Base-by-base conservation (phyloP, 2,113 vertebrate genomes). In the Stomatorhinus ivindoensis region DNA sequence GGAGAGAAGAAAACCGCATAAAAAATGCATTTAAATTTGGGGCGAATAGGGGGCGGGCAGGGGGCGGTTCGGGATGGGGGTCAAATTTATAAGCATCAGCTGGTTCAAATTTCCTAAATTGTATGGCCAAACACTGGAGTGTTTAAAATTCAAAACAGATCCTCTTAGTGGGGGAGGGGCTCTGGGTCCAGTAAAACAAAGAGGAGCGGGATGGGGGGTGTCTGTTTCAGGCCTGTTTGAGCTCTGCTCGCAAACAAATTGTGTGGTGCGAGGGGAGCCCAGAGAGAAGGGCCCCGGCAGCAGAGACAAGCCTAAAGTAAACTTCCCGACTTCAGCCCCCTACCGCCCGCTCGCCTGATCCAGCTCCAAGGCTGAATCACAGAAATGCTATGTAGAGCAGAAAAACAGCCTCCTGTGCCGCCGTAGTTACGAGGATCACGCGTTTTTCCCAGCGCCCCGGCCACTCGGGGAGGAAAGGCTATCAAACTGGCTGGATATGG, bases 111-210 rank as follows among this genome's bases (percentile, higher is more conserved):
- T 92, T 93, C 17, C 92, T 93, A 90, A 90, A 91, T 89, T 91
- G 91, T 93, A 89, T 91, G 93, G 90, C 91, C 91, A 89, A 93
- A 91, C 88, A 89, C 91, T 91, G 90, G 82, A 89, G 93, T 89
- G 89, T 90, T 89, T 91, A 89, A 95, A 95, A 96, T 94, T 94
- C 90, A 92, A 95, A 95, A 91, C 95, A 96, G 94, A 95, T 94
- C 94, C 93, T 8, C 88, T 61, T 65, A 88, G 35, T 87, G 92
- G 76, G 91, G 92, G 92, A 93, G 93, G 93, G 92, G 92, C 58
- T 91, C 91, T 61, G 76, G 53, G 46, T 87, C 46, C 46, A 24
- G 65, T 11, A 76, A 47, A 42, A 65, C 84, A 51, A 76, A 46
- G 7, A 86, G 93, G 92, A 89, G 91, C 92, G 92, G 93, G 93